Evolutionary conservation across 2,888 invertebrate species (phyloP), one percentile per base, ranked within the genome.

Genomic region (Dendrolimus pini): DNA sequence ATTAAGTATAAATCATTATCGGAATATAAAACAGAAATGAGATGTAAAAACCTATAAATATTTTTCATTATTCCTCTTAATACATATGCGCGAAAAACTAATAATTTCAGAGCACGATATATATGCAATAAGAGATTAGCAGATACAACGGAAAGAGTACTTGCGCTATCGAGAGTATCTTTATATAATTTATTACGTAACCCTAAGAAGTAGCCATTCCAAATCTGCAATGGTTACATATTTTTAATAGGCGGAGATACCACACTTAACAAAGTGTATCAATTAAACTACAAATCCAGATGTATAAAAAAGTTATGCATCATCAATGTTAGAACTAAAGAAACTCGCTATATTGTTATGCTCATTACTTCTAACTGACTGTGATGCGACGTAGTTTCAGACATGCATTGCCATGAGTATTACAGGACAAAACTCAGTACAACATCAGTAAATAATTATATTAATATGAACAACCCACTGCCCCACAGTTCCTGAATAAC

Each of bases 161-260:
- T 10, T 47, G 12, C 47, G 47, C 9, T 47, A 47, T 47, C 9
- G 47, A 47, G 9, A 47, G 47, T 79, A 82, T 78, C 72, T 78
- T 79, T 80, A 81, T 80, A 81, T 77, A 80, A 80, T 83, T 82
- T 80, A 83, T 81, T 82, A 86, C 86, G 82, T 86, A 30, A 89
- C 84, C 80, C 86, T 89, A 85, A 83, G 78, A 83, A 82, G 84
- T 88, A 86, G 82, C 85, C 87, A 89, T 85, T 81, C 78, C 72
- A 84, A 82, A 81, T 76, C 77, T 83, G 82, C 78, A 83, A 87
- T 85, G 87, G 86, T 86, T 86, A 88, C 83, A 87, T 83, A 87
- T 68, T 78, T 72, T 84, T 89, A 89, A 90, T 90, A 90, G 90
- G 90, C 90, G 90, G 90, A 90, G 85, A 88, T 79, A 82, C 82